phyloP scores from a whole-genome alignment of 2,113 vertebrate species.

The Dermatemys mawii region DNA sequence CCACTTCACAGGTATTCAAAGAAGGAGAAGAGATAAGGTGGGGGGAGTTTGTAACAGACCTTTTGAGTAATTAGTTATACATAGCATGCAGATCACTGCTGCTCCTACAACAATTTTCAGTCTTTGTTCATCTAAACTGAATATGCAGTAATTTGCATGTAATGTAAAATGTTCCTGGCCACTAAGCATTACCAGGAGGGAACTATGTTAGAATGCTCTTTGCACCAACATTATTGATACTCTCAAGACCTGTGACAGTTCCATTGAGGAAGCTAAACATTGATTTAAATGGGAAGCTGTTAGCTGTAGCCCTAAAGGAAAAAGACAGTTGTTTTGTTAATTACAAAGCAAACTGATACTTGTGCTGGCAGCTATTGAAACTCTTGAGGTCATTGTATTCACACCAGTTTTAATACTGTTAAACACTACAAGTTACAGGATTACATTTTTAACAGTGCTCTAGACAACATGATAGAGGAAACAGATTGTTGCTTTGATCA shows the following conservation, averaged over 20 bases:
- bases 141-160: background rate
- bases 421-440: background rate
- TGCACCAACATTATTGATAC: background rate
- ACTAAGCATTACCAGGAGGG: background rate
- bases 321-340: background rate
- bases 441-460: background rate
- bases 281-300: background rate
- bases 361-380: background rate
- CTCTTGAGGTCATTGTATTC: background rate
- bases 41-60: no score
- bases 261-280: background rate
- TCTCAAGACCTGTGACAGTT: background rate
- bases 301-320: slow-evolving; percentile 1
- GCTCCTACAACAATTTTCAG: no score
- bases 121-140: background rate
- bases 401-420: background rate
- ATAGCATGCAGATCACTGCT: no score
- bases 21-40: no score
- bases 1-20: no score
- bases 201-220: background rate
- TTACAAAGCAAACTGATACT: background rate
- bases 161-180: background rate
- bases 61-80: no score
- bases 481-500: slow-evolving; percentile 17
- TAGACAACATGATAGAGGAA: background rate